Evolutionary conservation across 2,797 vertebrate genomes (phyloP).

Genomic region (Coregonus ussuriensis): DNA sequence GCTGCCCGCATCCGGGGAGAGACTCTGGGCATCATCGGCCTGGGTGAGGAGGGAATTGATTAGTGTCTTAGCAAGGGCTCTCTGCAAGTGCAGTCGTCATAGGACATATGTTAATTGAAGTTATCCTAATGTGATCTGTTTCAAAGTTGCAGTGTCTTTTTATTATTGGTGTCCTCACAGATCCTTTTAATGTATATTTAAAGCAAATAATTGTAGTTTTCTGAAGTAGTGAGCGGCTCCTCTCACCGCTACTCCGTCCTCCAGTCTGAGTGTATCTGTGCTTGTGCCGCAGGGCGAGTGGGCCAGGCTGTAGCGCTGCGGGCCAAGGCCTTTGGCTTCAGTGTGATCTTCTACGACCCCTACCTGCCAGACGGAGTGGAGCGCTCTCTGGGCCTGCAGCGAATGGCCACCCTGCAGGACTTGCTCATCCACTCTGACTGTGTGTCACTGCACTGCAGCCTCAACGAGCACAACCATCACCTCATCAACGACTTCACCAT

Average conservation of each 20-base stretch:
- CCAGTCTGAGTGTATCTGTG: not conserved
- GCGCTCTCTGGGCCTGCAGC: conserved; percentile 80
- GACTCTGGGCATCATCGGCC: conserved; percentile 83
- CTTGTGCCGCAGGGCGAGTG: conserved; percentile 71
- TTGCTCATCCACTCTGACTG: conserved; percentile 85
- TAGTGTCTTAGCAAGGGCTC: not conserved
- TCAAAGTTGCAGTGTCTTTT: conserved; percentile 24
- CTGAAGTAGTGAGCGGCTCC: too few species aligned
- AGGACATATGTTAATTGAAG: not conserved
- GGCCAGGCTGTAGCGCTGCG: conserved; percentile 83
- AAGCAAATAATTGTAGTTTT: too few species aligned
- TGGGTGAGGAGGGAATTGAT: conserved; percentile 67
- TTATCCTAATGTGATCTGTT: not conserved
- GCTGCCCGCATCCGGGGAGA: conserved; percentile 83
- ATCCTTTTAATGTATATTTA: too few species aligned
- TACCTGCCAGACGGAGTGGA: conserved; percentile 83
- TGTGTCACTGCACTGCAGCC: conserved; percentile 83
- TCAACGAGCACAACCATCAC: conserved; percentile 86
- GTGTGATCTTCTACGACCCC: conserved; percentile 83
- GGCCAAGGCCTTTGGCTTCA: conserved; percentile 82
- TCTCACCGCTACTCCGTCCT: not conserved
- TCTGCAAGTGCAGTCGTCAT: not conserved
- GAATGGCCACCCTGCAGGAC: conserved; percentile 82
- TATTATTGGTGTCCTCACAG: too few species aligned
- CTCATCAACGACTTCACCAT: conserved; percentile 88